Conservation (phyloP, 2,888 invertebrate genomes). For the Theretra japonica region DNA sequence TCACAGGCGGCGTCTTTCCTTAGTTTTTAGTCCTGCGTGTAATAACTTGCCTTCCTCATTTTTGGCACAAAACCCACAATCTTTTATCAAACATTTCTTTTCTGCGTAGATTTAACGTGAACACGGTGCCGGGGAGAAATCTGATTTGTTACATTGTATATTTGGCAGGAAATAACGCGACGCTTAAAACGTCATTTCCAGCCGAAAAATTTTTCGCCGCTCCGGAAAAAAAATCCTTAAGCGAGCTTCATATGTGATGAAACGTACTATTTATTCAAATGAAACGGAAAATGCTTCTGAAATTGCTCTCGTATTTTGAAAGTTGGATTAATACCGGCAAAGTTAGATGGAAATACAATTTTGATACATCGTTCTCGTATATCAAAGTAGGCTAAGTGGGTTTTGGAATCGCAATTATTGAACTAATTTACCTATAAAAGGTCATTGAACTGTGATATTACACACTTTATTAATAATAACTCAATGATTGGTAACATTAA, state of each 20-base stretch:
- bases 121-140: constrained; percentile 25
- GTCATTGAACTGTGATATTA: background rate
- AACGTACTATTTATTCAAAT: constrained; percentile 33
- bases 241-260: constrained; percentile 26
- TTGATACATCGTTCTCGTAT: background rate
- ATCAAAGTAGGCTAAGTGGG: background rate
- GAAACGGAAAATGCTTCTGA: constrained; percentile 11
- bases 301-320: constrained; percentile 7
- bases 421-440: background rate
- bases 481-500: no score
- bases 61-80: background rate
- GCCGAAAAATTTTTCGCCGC: constrained; percentile 17
- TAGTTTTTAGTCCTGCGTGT: background rate
- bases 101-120: background rate
- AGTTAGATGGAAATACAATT: constrained; percentile 10
- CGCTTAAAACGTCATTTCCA: constrained; percentile 30
- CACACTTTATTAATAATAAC: no score
- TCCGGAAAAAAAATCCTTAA: constrained; percentile 24
- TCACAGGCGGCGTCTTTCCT: no score
- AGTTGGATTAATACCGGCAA: constrained; percentile 5
- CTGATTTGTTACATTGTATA: constrained; percentile 32
- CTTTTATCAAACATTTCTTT: background rate
- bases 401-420: background rate
- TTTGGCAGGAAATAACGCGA: constrained; percentile 32
- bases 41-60: background rate